Evolutionary conservation across 2,888 invertebrate species (phyloP).

Genomic region (Eupelmus urozonus): DNA sequence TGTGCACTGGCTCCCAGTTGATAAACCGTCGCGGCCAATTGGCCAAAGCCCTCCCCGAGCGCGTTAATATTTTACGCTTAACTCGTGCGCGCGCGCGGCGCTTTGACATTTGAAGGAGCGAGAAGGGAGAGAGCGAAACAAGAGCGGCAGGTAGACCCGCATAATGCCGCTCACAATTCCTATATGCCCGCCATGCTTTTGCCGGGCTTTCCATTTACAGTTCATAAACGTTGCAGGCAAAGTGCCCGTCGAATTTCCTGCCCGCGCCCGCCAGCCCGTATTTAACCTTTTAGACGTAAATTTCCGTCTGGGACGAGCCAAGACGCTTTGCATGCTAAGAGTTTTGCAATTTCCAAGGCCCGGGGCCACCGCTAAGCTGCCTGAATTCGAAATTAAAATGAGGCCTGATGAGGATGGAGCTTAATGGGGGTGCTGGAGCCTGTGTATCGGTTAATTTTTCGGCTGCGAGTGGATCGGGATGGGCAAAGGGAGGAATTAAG

Average conservation of each 20-base stretch:
- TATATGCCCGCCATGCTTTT: constrained; percentile 6
- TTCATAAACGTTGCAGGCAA: constrained; percentile 18
- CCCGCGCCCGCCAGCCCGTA: neutral
- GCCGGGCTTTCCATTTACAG: constrained; percentile 27
- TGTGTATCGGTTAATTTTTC: too few relatives aligned
- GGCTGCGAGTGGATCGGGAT: too few relatives aligned
- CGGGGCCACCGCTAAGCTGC: too few relatives aligned
- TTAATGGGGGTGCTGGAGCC: too few relatives aligned
- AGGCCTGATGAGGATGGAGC: too few relatives aligned
- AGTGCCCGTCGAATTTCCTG: neutral
- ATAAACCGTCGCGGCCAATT: constrained; percentile 29
- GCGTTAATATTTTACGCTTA: constrained; percentile 13
- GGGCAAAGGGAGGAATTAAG: too few relatives aligned
- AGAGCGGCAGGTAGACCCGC: neutral
- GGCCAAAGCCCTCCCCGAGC: too few relatives aligned
- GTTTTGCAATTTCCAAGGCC: neutral
- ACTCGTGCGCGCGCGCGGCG: too few relatives aligned
- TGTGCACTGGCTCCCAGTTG: too few relatives aligned
- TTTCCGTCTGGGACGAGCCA: neutral
- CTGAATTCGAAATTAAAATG: too few relatives aligned
- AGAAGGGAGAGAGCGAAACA: neutral
- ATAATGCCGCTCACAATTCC: constrained; percentile 19
- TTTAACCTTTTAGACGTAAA: neutral
- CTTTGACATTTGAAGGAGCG: constrained; percentile 12
- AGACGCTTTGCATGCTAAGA: neutral